Percentiles rank a stretch among this genome's conserved stretches.
phyloP scores from a whole-genome alignment of 2,113 vertebrate species.

The Takifugu flavidus region DNA sequence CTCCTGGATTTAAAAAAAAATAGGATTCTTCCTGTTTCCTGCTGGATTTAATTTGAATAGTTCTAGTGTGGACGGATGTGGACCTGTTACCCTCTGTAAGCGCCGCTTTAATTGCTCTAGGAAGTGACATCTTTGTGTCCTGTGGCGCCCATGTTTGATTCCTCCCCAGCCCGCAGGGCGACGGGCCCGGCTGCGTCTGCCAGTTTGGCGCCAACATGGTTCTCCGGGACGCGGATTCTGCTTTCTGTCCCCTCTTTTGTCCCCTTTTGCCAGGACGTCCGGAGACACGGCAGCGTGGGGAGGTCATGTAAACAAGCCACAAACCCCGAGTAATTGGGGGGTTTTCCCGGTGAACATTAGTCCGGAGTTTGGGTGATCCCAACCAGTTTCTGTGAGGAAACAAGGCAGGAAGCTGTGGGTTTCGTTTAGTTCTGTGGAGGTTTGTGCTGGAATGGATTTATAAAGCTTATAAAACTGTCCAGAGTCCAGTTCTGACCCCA shows the following conservation, averaged over 20 bases:
- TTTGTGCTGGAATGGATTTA: too few species aligned
- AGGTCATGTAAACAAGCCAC: too few species aligned
- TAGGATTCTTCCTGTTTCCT: neutral
- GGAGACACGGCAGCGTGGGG: too few species aligned
- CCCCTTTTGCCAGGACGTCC: neutral
- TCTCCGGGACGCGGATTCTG: neutral
- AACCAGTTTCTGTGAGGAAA: too few species aligned
- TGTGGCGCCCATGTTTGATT: constrained; percentile 73
- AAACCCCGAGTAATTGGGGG: too few species aligned
- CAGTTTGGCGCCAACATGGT: constrained; percentile 73
- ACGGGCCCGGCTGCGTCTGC: constrained; percentile 42
- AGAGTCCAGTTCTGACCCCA: too few species aligned
- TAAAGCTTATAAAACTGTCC: too few species aligned
- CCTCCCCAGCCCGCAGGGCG: constrained; percentile 27
- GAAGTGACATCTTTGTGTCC: constrained; percentile 65
- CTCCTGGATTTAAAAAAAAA: neutral
- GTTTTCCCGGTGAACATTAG: too few species aligned
- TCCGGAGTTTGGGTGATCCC: too few species aligned
- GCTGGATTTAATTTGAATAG: fast-evolving
- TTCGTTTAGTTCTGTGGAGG: too few species aligned
- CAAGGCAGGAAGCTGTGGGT: too few species aligned
- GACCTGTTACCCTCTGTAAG: neutral
- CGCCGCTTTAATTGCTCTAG: constrained; percentile 22
- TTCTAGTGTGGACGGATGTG: fast-evolving
- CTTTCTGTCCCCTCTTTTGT: neutral